A percentile compares a stretch with the other conserved stretches of the same genome.
phyloP scores from a whole-genome alignment of 2,797 vertebrate species.

The Chaunax sp. region DNA sequence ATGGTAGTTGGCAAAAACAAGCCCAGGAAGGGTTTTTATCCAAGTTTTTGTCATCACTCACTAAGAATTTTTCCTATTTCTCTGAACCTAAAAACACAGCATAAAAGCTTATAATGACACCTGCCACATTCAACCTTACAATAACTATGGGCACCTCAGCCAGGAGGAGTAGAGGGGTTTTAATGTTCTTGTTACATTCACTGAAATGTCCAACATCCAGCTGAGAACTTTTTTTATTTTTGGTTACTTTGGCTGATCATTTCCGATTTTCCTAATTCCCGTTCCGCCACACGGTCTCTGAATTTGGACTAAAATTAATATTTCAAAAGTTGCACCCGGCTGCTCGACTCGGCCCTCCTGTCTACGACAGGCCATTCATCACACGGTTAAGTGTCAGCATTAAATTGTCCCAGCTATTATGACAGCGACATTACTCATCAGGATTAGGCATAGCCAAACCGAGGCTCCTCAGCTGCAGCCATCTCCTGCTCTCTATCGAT shows the following conservation, averaged over 20 bases:
- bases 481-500: slow-evolving; percentile 89
- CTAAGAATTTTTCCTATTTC: not conserved
- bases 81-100: not conserved
- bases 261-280: slow-evolving; percentile 37
- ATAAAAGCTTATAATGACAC: not conserved
- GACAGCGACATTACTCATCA: slow-evolving; percentile 98
- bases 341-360: slow-evolving; percentile 79
- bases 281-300: slow-evolving; percentile 63
- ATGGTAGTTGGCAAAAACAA: not conserved
- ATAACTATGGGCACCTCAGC: not conserved
- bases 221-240: slow-evolving; percentile 12
- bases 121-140: not conserved
- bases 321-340: slow-evolving; percentile 87
- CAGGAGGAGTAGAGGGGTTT: not conserved
- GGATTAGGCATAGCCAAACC: slow-evolving; percentile 87
- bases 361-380: slow-evolving; percentile 92
- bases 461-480: slow-evolving; percentile 82
- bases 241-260: slow-evolving; percentile 22
- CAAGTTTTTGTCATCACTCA: not conserved
- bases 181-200: not conserved
- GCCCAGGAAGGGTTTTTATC: not conserved
- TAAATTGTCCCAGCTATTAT: slow-evolving; percentile 96
- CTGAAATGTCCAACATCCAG: slow-evolving; percentile 1
- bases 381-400: slow-evolving; percentile 92
- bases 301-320: slow-evolving; percentile 86